phyloP scores from a whole-genome alignment of 2,888 invertebrate species.

The Campopleginae sp. region DNA sequence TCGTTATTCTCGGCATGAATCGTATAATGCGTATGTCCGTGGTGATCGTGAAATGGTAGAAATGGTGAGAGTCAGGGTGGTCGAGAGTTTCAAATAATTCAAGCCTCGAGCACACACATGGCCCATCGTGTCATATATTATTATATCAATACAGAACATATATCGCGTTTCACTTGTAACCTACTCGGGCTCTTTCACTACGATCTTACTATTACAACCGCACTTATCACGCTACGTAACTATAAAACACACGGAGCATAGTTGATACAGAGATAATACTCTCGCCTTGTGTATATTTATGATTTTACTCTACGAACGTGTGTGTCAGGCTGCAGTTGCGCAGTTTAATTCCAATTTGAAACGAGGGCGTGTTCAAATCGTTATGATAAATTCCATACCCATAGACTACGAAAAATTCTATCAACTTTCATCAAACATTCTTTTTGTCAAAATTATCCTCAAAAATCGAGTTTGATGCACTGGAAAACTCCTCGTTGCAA shows the following conservation, averaged over 20 bases:
- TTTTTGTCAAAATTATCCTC: too few relatives aligned
- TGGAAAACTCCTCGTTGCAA: too few relatives aligned
- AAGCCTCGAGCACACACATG: constrained; percentile 56
- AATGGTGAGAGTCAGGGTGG: constrained; percentile 54
- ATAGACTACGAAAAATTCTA: constrained; percentile 66
- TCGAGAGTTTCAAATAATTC: constrained; percentile 57
- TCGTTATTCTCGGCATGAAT: neutral
- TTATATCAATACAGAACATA: neutral
- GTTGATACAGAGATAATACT: constrained; percentile 38
- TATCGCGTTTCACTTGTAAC: constrained; percentile 37
- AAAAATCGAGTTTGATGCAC: too few relatives aligned
- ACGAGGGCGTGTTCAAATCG: constrained; percentile 66
- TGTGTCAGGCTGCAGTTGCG: constrained; percentile 40
- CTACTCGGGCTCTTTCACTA: constrained; percentile 17
- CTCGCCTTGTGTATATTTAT: neutral
- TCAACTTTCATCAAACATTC: neutral
- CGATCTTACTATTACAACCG: constrained; percentile 6
- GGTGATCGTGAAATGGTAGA: constrained; percentile 26
- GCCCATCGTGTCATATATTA: constrained; percentile 38
- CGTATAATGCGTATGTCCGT: neutral
- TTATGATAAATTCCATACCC: constrained; percentile 79
- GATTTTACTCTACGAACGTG: neutral
- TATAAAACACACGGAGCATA: constrained; percentile 21
- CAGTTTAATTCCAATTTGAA: constrained; percentile 33
- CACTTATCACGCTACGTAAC: constrained; percentile 24